Conservation (phyloP, 2,888 invertebrate species). For the Acronicta alni region DNA sequence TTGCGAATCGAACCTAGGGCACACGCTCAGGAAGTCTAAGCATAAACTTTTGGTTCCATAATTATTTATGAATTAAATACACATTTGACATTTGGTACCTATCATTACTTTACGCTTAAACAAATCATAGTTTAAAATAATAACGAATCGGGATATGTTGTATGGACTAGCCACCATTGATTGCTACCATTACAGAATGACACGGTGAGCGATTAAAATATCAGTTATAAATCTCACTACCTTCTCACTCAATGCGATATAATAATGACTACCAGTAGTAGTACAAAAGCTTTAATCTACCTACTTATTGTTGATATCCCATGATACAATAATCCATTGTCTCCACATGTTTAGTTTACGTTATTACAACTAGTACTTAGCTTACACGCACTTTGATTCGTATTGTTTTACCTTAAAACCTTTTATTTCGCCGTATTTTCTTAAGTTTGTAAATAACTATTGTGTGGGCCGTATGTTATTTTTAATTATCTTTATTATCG, state of each 20-base stretch:
- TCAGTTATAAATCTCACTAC: not conserved
- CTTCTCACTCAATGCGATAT: not conserved
- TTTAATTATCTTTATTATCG: constrained; percentile 9
- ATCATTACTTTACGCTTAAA: too few species aligned
- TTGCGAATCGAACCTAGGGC: too few species aligned
- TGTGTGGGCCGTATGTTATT: constrained; percentile 27
- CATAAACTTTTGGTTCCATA: too few species aligned
- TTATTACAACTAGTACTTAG: constrained; percentile 51
- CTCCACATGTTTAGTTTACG: constrained; percentile 57
- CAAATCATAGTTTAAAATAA: too few species aligned
- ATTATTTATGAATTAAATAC: too few species aligned
- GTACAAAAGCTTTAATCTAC: constrained; percentile 46
- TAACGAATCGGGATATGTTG: too few species aligned
- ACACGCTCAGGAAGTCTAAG: too few species aligned
- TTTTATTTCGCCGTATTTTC: constrained; percentile 43
- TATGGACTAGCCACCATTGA: too few species aligned
- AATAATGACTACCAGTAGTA: constrained; percentile 35
- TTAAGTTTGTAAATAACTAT: constrained; percentile 36
- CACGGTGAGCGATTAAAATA: too few species aligned
- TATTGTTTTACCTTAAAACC: constrained; percentile 50
- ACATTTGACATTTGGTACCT: too few species aligned
- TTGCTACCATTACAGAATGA: too few species aligned
- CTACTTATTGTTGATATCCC: constrained; percentile 48
- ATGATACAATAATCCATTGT: constrained; percentile 70
- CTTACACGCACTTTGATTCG: constrained; percentile 52